Evolutionary conservation across 2,888 invertebrate species (phyloP), one percentile per base, ranked within the genome.

Genomic region (Nomada fabriciana): DNA sequence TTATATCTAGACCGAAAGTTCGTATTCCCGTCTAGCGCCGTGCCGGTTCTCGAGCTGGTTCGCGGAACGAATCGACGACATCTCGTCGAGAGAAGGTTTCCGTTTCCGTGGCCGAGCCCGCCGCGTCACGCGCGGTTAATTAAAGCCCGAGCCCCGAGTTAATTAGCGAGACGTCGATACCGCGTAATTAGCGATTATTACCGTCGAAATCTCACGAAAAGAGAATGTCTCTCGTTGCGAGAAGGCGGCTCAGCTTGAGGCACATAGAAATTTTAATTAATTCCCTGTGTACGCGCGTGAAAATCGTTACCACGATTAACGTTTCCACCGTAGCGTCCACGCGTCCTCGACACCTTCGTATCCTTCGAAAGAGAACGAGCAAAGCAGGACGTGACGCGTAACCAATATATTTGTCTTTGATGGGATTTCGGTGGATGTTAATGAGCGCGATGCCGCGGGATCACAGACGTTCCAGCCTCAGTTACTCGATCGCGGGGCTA

Each of bases 111-210:
- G 55, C 71, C 61, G 36, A 13, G 65, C 13, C 70, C 42, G 68
- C 42, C 71, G 52, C 69, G 80, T 71, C 85, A 85, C 85, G 85
- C 52, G 79, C 84, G 82, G 61, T 85, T 88, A 88, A 88, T 88
- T 88, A 88, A 88, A 88, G 83, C 79, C 57, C 59, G 61, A 76
- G 29, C 15, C 68, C 68, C 63, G 43, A 80, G 87, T 88, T 88
- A 88, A 88, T 88, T 88, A 88, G 84, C 83, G 86, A 59, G 84
- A 70, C 79, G 86, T 86, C 88, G 88, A 87, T 88, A 86, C 71
- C 78, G 80, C 78, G 87, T 88, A 88, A 88, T 88, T 88, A 88
- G 83, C 86, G 86, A 88, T 86, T 83, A 87, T 88, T 88, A 87
- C 83, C 86, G 75, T 85, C 86, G 83, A 84, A 87, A 88, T 87